Evolutionary conservation across 2,113 vertebrate genomes (phyloP).

Genomic region (Dipodomys merriami): DNA sequence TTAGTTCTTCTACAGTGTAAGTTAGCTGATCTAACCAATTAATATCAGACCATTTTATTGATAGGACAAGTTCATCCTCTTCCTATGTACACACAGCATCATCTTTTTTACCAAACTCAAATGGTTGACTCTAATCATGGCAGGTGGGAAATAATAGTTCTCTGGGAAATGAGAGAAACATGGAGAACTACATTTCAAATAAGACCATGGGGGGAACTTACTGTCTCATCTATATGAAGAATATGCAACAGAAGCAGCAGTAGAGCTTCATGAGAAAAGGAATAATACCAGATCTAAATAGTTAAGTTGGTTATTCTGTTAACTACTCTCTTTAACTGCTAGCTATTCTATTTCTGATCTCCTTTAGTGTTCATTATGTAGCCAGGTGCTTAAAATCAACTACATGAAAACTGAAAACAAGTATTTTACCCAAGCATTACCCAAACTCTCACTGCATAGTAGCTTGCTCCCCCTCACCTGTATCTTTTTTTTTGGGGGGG

Average conservation of each 20-base stretch:
- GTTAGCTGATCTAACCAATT: not conserved
- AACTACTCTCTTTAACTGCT: constrained; percentile 1
- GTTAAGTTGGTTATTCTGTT: not conserved
- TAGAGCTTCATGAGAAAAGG: not conserved
- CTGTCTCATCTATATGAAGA: not conserved
- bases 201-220: not conserved
- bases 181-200: not conserved
- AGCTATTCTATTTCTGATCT: not conserved
- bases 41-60: not conserved
- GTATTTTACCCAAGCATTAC: not conserved
- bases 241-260: constrained; percentile 21
- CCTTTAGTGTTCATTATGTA: not conserved
- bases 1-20: not conserved
- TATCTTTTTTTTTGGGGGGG: too few species aligned
- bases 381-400: constrained; percentile 5
- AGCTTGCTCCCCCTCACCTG: not conserved
- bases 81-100: not conserved
- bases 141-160: not conserved
- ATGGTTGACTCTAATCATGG: not conserved
- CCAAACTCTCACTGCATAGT: not conserved
- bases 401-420: constrained; percentile 12
- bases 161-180: not conserved
- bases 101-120: not conserved
- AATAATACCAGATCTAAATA: not conserved
- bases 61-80: not conserved